Conservation (phyloP, 1,140 invertebrate species). For the Drosophila equinoxialis region DNA sequence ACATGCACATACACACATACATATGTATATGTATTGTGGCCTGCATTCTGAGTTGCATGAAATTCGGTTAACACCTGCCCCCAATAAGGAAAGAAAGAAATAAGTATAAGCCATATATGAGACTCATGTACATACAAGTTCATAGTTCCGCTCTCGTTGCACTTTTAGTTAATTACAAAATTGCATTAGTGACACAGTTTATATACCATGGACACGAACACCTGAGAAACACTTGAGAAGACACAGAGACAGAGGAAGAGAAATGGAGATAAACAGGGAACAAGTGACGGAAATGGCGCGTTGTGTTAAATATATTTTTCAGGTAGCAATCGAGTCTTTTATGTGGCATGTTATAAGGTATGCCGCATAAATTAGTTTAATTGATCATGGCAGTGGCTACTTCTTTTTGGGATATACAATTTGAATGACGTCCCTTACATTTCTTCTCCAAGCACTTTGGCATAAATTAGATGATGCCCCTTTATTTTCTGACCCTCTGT, state of each 20-base stretch:
- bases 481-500: neutral
- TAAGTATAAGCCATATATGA: neutral
- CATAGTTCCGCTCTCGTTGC: conserved; percentile 55
- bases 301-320: conserved; percentile 7
- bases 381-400: conserved; percentile 52
- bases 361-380: conserved; percentile 56
- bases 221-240: conserved; percentile 10
- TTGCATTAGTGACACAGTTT: conserved; percentile 65
- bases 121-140: neutral
- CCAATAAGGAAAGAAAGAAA: neutral
- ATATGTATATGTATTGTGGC: neutral
- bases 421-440: conserved; percentile 24
- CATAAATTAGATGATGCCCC: conserved; percentile 54
- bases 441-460: conserved; percentile 39
- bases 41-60: conserved; percentile 3
- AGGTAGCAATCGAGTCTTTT: conserved; percentile 44
- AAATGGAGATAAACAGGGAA: neutral
- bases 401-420: conserved; percentile 27
- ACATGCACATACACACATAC: neutral
- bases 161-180: conserved; percentile 41
- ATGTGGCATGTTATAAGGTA: conserved; percentile 21
- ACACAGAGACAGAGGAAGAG: neutral
- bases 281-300: conserved; percentile 18
- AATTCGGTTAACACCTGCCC: conserved; percentile 5
- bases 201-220: conserved; percentile 66